Conservation (phyloP, 2,888 invertebrate species). For the Ptychoptera contaminata region DNA sequence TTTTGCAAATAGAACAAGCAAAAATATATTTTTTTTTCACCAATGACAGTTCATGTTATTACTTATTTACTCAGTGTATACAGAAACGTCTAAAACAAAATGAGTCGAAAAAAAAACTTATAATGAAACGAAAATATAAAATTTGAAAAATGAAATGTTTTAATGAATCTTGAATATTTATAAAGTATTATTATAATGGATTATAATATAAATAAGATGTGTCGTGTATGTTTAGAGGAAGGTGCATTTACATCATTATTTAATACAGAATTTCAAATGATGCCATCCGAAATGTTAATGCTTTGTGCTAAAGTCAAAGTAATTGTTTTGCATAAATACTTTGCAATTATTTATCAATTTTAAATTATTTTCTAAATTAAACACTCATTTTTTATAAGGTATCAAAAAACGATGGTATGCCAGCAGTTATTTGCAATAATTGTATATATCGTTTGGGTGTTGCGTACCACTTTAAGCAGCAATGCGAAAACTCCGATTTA, state of each 20-base stretch:
- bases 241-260: constrained; percentile 42
- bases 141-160: too few species aligned
- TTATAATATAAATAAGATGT: constrained; percentile 34
- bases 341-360: not conserved
- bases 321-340: constrained; percentile 9
- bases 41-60: too few species aligned
- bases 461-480: constrained; percentile 46
- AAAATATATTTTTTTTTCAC: too few species aligned
- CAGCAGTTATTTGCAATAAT: constrained; percentile 43
- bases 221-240: constrained; percentile 44
- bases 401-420: constrained; percentile 41
- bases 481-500: constrained; percentile 42
- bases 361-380: constrained; percentile 1
- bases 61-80: too few species aligned
- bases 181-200: constrained; percentile 19
- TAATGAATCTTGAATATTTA: too few species aligned
- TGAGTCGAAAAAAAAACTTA: too few species aligned
- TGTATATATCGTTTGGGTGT: constrained; percentile 44
- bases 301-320: constrained; percentile 39
- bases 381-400: constrained; percentile 16
- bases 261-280: constrained; percentile 41
- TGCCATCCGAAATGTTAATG: constrained; percentile 43
- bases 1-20: too few species aligned
- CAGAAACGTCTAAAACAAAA: too few species aligned
- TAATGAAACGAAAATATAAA: too few species aligned